Base-by-base conservation (phyloP, 1,140 invertebrate genomes). In the Helicoverpa zea region DNA sequence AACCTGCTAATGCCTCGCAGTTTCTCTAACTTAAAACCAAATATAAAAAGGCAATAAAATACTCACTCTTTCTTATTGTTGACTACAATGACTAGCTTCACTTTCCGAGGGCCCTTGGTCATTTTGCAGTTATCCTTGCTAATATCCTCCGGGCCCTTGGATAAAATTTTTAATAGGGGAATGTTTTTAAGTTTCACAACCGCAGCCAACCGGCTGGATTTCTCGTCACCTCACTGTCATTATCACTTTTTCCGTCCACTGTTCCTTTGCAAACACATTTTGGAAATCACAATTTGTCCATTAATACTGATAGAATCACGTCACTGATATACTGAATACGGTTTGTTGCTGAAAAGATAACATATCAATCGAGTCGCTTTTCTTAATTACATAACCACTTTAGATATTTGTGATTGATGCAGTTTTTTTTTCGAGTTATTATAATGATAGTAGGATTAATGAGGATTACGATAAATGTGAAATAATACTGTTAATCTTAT, bases 51-150 rank as follows among this genome's bases (percentile, higher is more conserved):
- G 9, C 18, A 47, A 56, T 43, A 16, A 3, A 63, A 85, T 94
- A 95, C 95, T 95, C 81, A 95, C 95, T 95, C 95, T 91, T 95
- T 95, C 89, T 95, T 95, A 93, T 95, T 95, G 92, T 95, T 95
- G 91, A 95, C 95, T 91, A 95, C 95, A 93, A 95, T 95, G 94
- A 95, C 95, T 92, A 95, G 94, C 82, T 95, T 95, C 87, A 95
- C 95, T 90, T 95, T 95, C 88, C 94, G 91, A 92, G 95, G 95
- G 91, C 95, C 95, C 94, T 95, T 95, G 87, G 95, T 95, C 95
- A 95, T 95, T 92, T 92, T 95, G 95, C 93, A 94, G 85, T 89
- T 86, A 86, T 91, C 91, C 87, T 92, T 91, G 86, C 87, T 88
- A 79, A 84, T 88, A 74, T 93, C 92, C 88, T 76, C 78, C 83